Evolutionary conservation across 2,888 invertebrate species (phyloP).

Genomic region (Ametastegia equiseti): DNA sequence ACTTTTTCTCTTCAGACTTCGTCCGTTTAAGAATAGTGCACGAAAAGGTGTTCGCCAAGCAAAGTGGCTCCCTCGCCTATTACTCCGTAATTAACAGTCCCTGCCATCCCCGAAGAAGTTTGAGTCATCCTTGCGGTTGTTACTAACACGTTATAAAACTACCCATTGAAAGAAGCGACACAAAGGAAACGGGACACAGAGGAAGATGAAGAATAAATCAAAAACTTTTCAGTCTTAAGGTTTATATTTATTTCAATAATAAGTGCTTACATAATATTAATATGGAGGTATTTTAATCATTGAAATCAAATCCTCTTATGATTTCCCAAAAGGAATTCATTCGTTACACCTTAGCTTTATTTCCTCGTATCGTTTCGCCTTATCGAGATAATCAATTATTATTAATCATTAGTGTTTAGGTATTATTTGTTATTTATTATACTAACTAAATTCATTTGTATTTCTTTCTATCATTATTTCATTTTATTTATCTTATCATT

Average conservation of each 20-base stretch:
- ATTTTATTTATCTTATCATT: not conserved
- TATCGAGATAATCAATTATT: slow-evolving; percentile 41
- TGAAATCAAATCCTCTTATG: slow-evolving; percentile 66
- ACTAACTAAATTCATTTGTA: slow-evolving; percentile 47
- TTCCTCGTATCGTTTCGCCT: slow-evolving; percentile 44
- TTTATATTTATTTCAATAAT: slow-evolving; percentile 74
- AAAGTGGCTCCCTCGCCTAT: no score
- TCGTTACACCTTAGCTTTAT: slow-evolving; percentile 5
- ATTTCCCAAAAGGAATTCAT: slow-evolving; percentile 50
- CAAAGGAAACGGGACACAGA: no score
- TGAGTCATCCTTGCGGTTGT: no score
- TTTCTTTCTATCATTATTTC: slow-evolving; percentile 16
- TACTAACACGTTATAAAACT: not conserved
- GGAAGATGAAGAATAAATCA: not conserved
- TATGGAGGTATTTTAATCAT: slow-evolving; percentile 71
- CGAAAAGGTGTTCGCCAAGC: no score
- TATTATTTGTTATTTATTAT: slow-evolving; percentile 44
- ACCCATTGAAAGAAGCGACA: no score
- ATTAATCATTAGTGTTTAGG: slow-evolving; percentile 37
- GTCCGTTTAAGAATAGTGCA: no score
- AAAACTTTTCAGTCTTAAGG: slow-evolving; percentile 74
- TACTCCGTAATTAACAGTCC: no score
- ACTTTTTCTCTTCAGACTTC: not conserved
- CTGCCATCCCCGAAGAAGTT: no score
- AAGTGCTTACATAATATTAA: slow-evolving; percentile 70